phyloP scores from a whole-genome alignment of 2,888 invertebrate species.

The Rhamphomyia laevipes region DNA sequence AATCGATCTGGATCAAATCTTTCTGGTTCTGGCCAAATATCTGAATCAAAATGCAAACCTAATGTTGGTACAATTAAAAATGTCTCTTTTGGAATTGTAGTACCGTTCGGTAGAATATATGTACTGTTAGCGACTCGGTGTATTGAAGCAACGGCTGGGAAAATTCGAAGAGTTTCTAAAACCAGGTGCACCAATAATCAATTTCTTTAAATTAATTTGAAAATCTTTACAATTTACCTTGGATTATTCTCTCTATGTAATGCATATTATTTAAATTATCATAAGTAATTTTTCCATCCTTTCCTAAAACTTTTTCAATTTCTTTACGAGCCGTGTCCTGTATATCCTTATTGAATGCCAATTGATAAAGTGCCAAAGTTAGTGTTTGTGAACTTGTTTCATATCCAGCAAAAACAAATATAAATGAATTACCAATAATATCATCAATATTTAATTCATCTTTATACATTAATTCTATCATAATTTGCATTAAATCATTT shows the following conservation, averaged over 20 bases:
- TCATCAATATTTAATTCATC: conserved; percentile 29
- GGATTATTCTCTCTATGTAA: conserved; percentile 34
- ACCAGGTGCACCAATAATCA: neutral
- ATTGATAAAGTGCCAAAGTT: conserved; percentile 35
- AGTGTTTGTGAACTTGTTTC: conserved; percentile 37
- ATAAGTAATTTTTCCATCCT: conserved; percentile 30
- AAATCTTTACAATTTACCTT: conserved; percentile 22
- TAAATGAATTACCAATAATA: conserved; percentile 38
- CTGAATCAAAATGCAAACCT: conserved; percentile 29
- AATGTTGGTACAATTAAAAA: conserved; percentile 21
- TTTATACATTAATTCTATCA: conserved; percentile 12
- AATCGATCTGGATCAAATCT: conserved; percentile 33
- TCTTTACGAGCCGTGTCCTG: conserved; percentile 34
- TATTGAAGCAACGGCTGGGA: conserved; percentile 11
- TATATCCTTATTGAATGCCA: conserved; percentile 35
- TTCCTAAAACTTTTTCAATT: conserved; percentile 26
- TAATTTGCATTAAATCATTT: conserved; percentile 14
- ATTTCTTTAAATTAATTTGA: conserved; percentile 3
- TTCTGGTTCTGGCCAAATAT: conserved; percentile 28
- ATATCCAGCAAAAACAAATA: conserved; percentile 40
- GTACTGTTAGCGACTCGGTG: conserved; percentile 4
- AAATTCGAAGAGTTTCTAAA: conserved; percentile 14
- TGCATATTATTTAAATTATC: conserved; percentile 33
- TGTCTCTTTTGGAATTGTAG: conserved; percentile 21
- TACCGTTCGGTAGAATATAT: conserved; percentile 18